Percentiles rank a stretch among this genome's conserved stretches.
phyloP scores from a whole-genome alignment of 2,797 vertebrate genomes.

The Cyprinella venusta region DNA sequence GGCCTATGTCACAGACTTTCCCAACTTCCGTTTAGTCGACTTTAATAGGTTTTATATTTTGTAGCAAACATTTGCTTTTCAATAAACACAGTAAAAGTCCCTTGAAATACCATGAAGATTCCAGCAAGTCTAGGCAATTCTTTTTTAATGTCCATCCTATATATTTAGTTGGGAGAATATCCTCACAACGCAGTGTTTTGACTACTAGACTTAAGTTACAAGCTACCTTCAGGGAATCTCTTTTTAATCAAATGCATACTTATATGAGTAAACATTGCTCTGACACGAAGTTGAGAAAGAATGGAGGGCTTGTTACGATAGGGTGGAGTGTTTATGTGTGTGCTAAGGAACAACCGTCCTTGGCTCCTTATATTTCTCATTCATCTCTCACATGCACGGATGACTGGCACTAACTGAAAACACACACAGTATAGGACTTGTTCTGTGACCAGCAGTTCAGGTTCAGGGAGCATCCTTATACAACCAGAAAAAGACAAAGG shows the following conservation, averaged over 20 bases:
- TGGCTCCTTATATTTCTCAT: constrained; percentile 31
- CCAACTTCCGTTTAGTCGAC: not conserved
- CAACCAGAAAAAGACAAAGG: constrained; percentile 20
- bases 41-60: not conserved
- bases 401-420: constrained; percentile 42
- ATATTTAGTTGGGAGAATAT: not conserved
- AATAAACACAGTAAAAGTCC: not conserved
- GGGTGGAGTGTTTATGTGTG: constrained; percentile 30
- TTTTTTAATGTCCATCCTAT: not conserved
- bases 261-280: not conserved
- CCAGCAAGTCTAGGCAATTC: not conserved
- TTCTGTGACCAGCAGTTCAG: constrained; percentile 35
- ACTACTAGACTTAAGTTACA: constrained; percentile 5
- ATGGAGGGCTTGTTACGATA: constrained; percentile 11
- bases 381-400: constrained; percentile 32
- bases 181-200: constrained; percentile 14
- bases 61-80: not conserved
- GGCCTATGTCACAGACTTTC: not conserved
- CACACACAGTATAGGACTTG: constrained; percentile 7
- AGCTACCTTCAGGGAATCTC: constrained; percentile 14
- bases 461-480: constrained; percentile 23
- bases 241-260: constrained; percentile 24
- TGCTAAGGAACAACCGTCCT: constrained; percentile 14
- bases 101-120: not conserved
- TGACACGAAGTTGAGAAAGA: constrained; percentile 1